These are phyloP conservation scores for Grapholita molesta DNA, from an alignment of 1,140 invertebrate species.

Conservation along the genomic window DNA sequence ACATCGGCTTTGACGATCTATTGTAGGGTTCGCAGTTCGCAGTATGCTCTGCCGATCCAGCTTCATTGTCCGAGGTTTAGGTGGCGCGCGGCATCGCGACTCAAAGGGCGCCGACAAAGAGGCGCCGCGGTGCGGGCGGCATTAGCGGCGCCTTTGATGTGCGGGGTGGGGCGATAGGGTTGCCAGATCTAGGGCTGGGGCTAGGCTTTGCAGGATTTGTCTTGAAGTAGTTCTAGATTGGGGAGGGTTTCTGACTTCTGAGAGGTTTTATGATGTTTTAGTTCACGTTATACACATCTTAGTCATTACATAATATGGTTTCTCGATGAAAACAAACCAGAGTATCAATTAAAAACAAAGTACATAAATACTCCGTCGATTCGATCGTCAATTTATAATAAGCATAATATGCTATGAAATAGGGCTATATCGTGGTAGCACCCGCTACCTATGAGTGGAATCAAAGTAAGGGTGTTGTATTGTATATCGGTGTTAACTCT, in stretches of 20 bases:
- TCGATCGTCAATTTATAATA: too few species aligned
- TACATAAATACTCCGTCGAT: too few species aligned
- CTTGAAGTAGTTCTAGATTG: not conserved
- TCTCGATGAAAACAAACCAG: too few species aligned
- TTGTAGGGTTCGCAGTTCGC: not conserved
- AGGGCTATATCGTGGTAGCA: too few species aligned
- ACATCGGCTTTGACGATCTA: not conserved
- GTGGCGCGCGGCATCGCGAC: constrained; percentile 50
- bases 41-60: constrained; percentile 9
- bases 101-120: constrained; percentile 75
- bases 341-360: too few species aligned
- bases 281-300: not conserved
- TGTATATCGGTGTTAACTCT: too few species aligned
- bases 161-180: constrained; percentile 32
- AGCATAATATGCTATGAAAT: too few species aligned
- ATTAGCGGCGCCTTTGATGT: constrained; percentile 62
- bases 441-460: too few species aligned
- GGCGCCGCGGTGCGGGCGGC: constrained; percentile 62
- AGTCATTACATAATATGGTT: too few species aligned
- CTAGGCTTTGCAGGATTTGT: not conserved
- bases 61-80: constrained; percentile 41
- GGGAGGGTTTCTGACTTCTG: not conserved
- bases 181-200: constrained; percentile 27
- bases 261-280: not conserved
- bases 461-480: too few species aligned